Evolutionary conservation across 2,797 vertebrate species (phyloP).

Genomic region (Sebastes variabilis): DNA sequence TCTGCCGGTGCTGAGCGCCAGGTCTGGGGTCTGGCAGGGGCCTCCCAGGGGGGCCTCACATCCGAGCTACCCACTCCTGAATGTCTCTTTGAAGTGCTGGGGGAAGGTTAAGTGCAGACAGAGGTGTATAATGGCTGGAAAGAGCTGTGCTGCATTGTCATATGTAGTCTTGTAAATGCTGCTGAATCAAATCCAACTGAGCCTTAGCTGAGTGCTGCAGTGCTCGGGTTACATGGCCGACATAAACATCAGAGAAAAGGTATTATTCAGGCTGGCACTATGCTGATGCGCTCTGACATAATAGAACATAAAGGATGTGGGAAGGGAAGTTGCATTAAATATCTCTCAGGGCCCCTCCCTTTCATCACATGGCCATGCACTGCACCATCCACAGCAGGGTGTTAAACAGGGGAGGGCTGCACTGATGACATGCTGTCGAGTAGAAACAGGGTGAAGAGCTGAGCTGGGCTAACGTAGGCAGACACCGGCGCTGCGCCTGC

Average conservation of each 20-base stretch:
- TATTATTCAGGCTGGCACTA: slow-evolving; percentile 14
- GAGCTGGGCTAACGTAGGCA: slow-evolving; percentile 37
- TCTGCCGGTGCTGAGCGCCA: slow-evolving; percentile 28
- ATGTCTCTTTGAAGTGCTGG: slow-evolving; percentile 60
- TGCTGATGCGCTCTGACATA: slow-evolving; percentile 45
- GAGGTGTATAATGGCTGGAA: slow-evolving; percentile 40
- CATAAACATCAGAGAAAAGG: slow-evolving; percentile 37
- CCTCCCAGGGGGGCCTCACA: slow-evolving; percentile 35
- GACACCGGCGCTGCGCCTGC: slow-evolving; percentile 40
- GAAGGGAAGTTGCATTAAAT: slow-evolving; percentile 49
- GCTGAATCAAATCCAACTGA: slow-evolving; percentile 54
- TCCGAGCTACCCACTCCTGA: slow-evolving; percentile 32
- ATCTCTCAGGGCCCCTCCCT: slow-evolving; percentile 45
- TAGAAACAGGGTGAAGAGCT: slow-evolving; percentile 33
- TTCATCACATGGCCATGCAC: slow-evolving; percentile 51
- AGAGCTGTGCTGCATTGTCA: slow-evolving; percentile 45
- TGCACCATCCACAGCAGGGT: slow-evolving; percentile 49
- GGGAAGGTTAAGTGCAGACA: slow-evolving; percentile 68
- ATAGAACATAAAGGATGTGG: slow-evolving; percentile 34
- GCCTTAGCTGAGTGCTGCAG: slow-evolving; percentile 39
- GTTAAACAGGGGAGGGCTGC: slow-evolving; percentile 41
- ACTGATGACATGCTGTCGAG: slow-evolving; percentile 54
- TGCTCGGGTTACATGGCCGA: slow-evolving; percentile 51
- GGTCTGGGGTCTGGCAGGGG: slow-evolving; percentile 26
- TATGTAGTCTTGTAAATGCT: slow-evolving; percentile 58